Evolutionary conservation across 1,140 invertebrate species (phyloP).

Genomic region (Papilio dardanus): DNA sequence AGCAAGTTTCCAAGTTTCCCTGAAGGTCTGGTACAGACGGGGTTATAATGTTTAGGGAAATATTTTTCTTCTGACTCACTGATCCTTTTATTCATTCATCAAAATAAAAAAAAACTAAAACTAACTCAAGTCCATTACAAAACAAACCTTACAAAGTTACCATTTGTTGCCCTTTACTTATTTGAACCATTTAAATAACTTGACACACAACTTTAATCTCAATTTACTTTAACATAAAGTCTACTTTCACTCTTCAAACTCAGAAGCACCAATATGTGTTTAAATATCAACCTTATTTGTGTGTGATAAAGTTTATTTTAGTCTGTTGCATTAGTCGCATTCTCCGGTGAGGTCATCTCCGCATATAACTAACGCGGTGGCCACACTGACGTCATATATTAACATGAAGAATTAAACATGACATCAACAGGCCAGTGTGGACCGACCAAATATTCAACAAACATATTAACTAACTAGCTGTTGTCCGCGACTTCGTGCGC

Average conservation of each 20-base stretch:
- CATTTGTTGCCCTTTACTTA: constrained; percentile 4
- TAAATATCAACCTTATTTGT: not conserved
- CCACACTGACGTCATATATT: constrained; percentile 9
- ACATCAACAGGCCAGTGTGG: constrained; percentile 2
- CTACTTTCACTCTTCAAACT: not conserved
- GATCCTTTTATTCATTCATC: not conserved
- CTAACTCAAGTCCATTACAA: not conserved
- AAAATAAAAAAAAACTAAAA: not conserved
- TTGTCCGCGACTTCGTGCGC: too few relatives aligned
- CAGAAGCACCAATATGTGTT: not conserved
- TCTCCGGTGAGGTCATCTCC: constrained; percentile 2
- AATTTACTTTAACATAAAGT: not conserved
- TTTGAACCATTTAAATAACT: not conserved
- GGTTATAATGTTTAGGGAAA: too few relatives aligned
- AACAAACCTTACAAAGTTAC: constrained; percentile 3
- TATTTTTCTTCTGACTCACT: too few relatives aligned
- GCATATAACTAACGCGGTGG: constrained; percentile 11
- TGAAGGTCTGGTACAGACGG: too few relatives aligned
- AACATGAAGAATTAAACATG: constrained; percentile 8
- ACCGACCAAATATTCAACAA: not conserved
- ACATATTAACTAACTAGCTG: too few relatives aligned
- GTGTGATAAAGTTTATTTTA: not conserved
- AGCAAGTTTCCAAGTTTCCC: too few relatives aligned
- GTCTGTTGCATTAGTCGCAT: not conserved
- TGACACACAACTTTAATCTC: not conserved